Evolutionary conservation across 2,113 vertebrate genomes (phyloP).

Genomic region (Cochlearius cochlearius): DNA sequence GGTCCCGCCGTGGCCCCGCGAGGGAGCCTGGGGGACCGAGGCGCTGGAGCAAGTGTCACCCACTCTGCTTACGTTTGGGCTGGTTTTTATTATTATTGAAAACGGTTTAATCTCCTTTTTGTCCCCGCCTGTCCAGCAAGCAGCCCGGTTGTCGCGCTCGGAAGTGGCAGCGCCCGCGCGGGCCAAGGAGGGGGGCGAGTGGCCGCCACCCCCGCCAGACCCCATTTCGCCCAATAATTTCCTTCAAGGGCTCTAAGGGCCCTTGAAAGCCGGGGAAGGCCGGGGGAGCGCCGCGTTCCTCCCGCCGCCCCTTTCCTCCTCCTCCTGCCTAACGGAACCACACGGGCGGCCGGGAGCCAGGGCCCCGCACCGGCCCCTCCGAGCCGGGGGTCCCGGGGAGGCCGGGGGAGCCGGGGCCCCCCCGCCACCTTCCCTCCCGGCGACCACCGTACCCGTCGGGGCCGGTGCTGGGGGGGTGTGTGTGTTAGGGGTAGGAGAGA

Average conservation of each 20-base stretch:
- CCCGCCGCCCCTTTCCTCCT: slow-evolving; percentile 50
- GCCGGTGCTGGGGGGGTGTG: not conserved
- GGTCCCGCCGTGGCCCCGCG: not conserved
- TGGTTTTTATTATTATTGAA: slow-evolving; percentile 70
- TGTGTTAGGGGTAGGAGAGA: too few species aligned
- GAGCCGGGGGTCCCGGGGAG: not conserved
- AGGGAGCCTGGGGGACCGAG: not conserved
- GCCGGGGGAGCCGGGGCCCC: not conserved
- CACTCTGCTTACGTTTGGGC: slow-evolving; percentile 47
- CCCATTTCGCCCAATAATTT: slow-evolving; percentile 76
- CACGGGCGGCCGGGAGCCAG: slow-evolving; percentile 17
- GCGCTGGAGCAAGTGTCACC: slow-evolving; percentile 39
- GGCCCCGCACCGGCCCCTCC: not conserved
- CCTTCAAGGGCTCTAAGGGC: slow-evolving; percentile 76
- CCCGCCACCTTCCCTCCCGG: not conserved
- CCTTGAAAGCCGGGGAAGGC: slow-evolving; percentile 71
- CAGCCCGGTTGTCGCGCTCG: slow-evolving; percentile 70
- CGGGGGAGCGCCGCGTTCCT: slow-evolving; percentile 25
- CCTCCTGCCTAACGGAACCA: slow-evolving; percentile 18
- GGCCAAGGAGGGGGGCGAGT: slow-evolving; percentile 55
- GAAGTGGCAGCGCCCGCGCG: slow-evolving; percentile 74
- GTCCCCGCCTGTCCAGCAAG: slow-evolving; percentile 69
- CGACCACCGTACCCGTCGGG: not conserved
- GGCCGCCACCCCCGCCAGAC: slow-evolving; percentile 60
- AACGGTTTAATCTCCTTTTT: slow-evolving; percentile 74